Base-by-base conservation (phyloP, 2,797 vertebrate species). In the Hydrophis major region DNA sequence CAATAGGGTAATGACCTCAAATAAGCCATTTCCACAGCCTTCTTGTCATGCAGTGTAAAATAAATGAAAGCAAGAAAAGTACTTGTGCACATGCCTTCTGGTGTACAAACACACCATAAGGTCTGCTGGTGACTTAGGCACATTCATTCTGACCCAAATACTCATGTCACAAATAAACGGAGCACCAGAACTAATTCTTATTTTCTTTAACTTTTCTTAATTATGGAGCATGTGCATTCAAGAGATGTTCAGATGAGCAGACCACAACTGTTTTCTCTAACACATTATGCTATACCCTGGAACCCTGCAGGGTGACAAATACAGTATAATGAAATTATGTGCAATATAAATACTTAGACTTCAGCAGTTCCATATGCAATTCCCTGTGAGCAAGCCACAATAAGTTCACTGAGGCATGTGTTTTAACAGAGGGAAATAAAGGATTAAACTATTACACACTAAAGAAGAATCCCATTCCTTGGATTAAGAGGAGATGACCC, bases 1-100 rank as follows among this genome's bases (percentile, higher is more conserved):
- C 97, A 97, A 97, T 97, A 97, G 96, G 96, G 95, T 96, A 97
- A 97, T 95, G 97, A 96, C 97, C 95, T 97, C 92, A 87, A 90
- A 96, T 93, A 94, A 96, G 96, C 94, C 92, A 96, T 94, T 96
- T 95, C 87, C 93, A 96, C 86, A 95, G 93, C 95, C 94, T 95
- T 95, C 94, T 88, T 97, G 96, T 95, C 96, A 96, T 91, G 96
- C 93, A 95, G 96, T 87, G 90, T 90, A 96, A 96, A 97, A 97
- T 94, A 96, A 97, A 96, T 90, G 95, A 95, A 96, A 96, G 92
- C 95, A 97, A 96, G 91, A 96, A 94, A 96, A 95, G 74, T 69
- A 88, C 74, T 78, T 42, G 60, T 93, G 92, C 92, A 93, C 88
- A 53, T 0, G 83, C 47, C 92, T 93, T 87, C 93, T 93, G 55